Percentiles rank a stretch among this genome's conserved stretches.
These are phyloP conservation scores for Leptinotarsa rubiginosa DNA, from an alignment of 2,888 invertebrate species.

Conservation along the genomic window DNA sequence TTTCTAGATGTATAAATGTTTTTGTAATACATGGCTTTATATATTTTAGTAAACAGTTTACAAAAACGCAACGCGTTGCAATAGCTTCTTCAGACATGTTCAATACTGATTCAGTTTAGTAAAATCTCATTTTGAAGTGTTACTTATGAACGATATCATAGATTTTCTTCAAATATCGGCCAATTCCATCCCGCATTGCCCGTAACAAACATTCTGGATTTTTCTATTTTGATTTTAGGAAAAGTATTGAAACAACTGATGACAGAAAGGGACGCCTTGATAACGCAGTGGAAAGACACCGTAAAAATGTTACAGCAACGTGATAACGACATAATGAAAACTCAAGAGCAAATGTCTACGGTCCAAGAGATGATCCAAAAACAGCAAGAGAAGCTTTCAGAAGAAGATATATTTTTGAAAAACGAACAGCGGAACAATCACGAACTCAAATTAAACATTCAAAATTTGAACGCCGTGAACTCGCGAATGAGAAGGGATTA, in stretches of 20 bases:
- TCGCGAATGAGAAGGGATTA: conserved; percentile 63
- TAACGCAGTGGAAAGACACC: conserved; percentile 79
- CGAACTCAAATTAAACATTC: conserved; percentile 66
- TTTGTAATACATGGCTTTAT: too few species aligned
- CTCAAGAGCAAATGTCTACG: conserved; percentile 56
- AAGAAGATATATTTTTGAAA: conserved; percentile 72
- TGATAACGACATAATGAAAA: conserved; percentile 73
- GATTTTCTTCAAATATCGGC: too few species aligned
- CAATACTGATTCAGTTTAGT: too few species aligned
- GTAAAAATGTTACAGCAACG: conserved; percentile 78
- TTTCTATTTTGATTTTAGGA: conserved; percentile 48
- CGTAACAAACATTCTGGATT: too few species aligned
- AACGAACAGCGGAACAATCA: conserved; percentile 73
- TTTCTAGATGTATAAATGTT: too few species aligned
- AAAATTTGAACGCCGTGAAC: conserved; percentile 63
- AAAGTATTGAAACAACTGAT: conserved; percentile 69
- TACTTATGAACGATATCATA: too few species aligned
- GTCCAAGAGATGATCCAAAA: conserved; percentile 59
- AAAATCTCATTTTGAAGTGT: too few species aligned
- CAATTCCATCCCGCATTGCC: too few species aligned
- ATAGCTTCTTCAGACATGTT: too few species aligned
- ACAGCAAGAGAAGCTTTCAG: conserved; percentile 69
- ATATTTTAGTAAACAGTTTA: too few species aligned
- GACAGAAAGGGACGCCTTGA: conserved; percentile 75
- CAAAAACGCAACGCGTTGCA: too few species aligned